Base-by-base conservation (phyloP, 2,797 vertebrate species). In the Falco berigora region DNA sequence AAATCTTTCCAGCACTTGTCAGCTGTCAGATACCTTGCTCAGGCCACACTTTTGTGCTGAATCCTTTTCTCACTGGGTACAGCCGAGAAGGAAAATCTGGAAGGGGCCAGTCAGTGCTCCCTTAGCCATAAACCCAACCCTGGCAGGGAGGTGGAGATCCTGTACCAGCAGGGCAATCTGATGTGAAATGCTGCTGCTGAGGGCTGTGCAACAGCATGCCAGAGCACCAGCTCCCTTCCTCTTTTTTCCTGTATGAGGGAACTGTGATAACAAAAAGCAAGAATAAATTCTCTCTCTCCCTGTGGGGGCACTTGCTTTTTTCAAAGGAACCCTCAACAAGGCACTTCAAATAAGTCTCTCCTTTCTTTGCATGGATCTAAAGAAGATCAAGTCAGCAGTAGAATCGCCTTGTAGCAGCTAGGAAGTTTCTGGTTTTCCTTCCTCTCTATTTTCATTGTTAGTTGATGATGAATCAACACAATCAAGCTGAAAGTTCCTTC, bases 401-500 rank as follows among this genome's bases (percentile, higher is more conserved):
- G 27, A 61, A 52, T 42, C 69, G 61, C 40, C 52, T 88, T 68
- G 22, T 3, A 53, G 24, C 8, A 71, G 21, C 53, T 34, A 76
- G 27, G 44, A 90, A 74, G 6, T 20, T 86, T 63, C 8, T 36
- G 75, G 49, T 44, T 27, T 16, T 32, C 21, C 49, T 86, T 90
- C 24, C 12, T 62, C 34, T 61, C 36, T 86, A 1, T 74, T 94
- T 88, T 86, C 16, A 7, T 62, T 90, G 62, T 76, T 90, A 69
- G 68, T 66, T 71, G 59, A 73, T 0, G 3, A 66, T 44, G 34
- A 81, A 83, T 82, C 40, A 72, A 79, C 49, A 96, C 25, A 81
- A 78, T 59, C 69, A 84, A 88, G 25, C 30, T 79, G 80, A 79
- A 94, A 88, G 88, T 42, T 34, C 28, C 38, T 84, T 94, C 25